phyloP scores from a whole-genome alignment of 2,888 invertebrate genomes.

The Drosophila barbarae region DNA sequence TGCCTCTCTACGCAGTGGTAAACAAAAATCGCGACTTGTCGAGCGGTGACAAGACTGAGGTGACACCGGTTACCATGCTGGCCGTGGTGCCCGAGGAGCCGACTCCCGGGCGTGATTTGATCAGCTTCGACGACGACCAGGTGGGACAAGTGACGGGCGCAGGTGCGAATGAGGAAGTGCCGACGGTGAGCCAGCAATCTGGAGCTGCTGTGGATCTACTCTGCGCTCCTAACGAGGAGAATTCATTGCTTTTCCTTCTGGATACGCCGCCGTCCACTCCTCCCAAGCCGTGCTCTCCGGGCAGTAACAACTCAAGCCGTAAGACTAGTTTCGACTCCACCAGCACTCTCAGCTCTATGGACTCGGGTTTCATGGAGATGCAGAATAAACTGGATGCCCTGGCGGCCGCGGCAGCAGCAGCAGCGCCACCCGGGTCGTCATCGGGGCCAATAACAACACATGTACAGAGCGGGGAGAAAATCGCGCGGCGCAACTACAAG shows the following conservation, averaged over 20 bases:
- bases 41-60: constrained; percentile 45
- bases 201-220: constrained; percentile 60
- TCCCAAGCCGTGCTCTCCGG: constrained; percentile 62
- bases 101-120: constrained; percentile 71
- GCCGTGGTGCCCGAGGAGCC: constrained; percentile 40
- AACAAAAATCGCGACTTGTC: constrained; percentile 66
- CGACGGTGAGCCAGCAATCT: constrained; percentile 6
- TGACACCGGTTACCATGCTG: constrained; percentile 28
- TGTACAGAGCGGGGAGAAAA: constrained; percentile 63
- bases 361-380: constrained; percentile 80
- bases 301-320: constrained; percentile 77
- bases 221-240: constrained; percentile 65
- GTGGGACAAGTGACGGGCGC: neutral
- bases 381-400: constrained; percentile 76
- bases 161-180: neutral
- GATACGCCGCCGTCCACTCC: constrained; percentile 65
- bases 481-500: constrained; percentile 77
- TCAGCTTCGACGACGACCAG: constrained; percentile 76
- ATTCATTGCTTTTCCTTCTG: constrained; percentile 39
- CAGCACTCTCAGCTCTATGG: constrained; percentile 80
- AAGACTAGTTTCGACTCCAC: constrained; percentile 80
- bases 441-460: constrained; percentile 7
- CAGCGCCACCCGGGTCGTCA: constrained; percentile 1
- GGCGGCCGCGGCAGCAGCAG: constrained; percentile 46
- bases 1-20: constrained; percentile 75